Base-by-base conservation (phyloP, 2,797 vertebrate genomes). In the Meriones psammophilus region DNA sequence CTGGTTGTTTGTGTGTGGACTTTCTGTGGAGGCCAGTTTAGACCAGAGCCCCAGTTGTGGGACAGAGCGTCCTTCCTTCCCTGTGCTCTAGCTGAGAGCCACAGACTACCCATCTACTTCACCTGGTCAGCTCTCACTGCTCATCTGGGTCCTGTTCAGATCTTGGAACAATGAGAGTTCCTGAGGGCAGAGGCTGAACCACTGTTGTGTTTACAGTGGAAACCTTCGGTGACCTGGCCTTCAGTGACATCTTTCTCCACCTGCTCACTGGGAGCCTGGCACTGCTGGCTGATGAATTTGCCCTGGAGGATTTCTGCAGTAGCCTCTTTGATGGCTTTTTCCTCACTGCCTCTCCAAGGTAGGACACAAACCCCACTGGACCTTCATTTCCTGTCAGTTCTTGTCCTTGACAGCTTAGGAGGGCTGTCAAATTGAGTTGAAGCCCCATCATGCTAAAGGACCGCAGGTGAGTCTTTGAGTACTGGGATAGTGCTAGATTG, bases 211-310 rank as follows among this genome's bases (percentile, higher is more conserved):
- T 58, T 46, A 0, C 96, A 99, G 99, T 99, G 96, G 99, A 99
- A 97, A 99, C 99, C 0, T 99, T 99, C 90, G 99, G 99, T 0
- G 99, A 99, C 97, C 98, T 99, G 98, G 99, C 99, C 54, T 99
- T 99, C 36, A 98, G 99, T 3, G 99, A 99, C 97, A 99, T 99
- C 97, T 99, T 99, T 98, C 99, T 99, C 36, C 99, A 99, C 97
- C 98, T 99, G 92, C 99, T 99, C 86, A 99, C 99, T 0, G 99
- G 99, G 64, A 99, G 99, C 98, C 98, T 99, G 95, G 99, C 99
- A 0, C 98, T 99, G 93, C 98, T 99, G 56, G 99, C 99, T 0
- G 99, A 99, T 0, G 99, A 99, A 95, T 99, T 99, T 77, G 98
- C 99, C 6, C 98, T 99, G 0, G 99, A 99, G 86, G 99, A 99